Evolutionary conservation across 2,113 vertebrate species (phyloP).

Genomic region (Amphiprion percula): DNA sequence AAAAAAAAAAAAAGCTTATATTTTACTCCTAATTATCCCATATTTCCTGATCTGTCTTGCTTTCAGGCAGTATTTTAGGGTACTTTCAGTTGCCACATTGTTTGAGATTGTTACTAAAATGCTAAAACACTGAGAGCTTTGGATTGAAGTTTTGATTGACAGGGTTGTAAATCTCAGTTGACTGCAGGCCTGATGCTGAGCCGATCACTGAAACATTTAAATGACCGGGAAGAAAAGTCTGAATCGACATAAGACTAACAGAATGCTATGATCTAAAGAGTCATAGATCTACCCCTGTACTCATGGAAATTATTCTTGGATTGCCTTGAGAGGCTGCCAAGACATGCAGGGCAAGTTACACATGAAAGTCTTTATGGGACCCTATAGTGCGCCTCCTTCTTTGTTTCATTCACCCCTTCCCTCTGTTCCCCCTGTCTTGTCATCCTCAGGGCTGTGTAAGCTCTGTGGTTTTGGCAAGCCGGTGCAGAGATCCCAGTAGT

Average conservation of each 20-base stretch:
- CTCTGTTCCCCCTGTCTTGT: constrained; percentile 52
- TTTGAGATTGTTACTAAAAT: constrained; percentile 4
- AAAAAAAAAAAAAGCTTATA: background rate
- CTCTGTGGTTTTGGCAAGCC: constrained; percentile 80
- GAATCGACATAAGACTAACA: constrained; percentile 54
- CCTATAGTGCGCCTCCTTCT: constrained; percentile 60
- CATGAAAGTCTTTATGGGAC: constrained; percentile 77
- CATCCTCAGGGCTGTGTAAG: constrained; percentile 67
- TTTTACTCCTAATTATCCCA: background rate
- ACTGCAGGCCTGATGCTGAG: constrained; percentile 13
- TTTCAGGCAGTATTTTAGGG: background rate
- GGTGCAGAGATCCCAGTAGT: constrained; percentile 66
- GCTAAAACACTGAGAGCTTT: background rate
- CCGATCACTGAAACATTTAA: constrained; percentile 25
- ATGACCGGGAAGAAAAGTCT: constrained; percentile 32
- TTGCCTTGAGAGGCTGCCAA: constrained; percentile 70
- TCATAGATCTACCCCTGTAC: constrained; percentile 39
- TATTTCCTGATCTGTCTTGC: background rate
- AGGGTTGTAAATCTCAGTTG: constrained; percentile 6
- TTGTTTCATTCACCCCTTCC: constrained; percentile 49
- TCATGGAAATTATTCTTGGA: constrained; percentile 67
- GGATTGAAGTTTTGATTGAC: background rate
- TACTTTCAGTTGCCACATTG: background rate
- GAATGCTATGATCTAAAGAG: constrained; percentile 40
- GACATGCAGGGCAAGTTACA: constrained; percentile 57